Evolutionary conservation across 35 echinoderm and acorn worm genomes (phyloP), one percentile per base, ranked within the genome.

Genomic region (Amphiura filiformis): DNA sequence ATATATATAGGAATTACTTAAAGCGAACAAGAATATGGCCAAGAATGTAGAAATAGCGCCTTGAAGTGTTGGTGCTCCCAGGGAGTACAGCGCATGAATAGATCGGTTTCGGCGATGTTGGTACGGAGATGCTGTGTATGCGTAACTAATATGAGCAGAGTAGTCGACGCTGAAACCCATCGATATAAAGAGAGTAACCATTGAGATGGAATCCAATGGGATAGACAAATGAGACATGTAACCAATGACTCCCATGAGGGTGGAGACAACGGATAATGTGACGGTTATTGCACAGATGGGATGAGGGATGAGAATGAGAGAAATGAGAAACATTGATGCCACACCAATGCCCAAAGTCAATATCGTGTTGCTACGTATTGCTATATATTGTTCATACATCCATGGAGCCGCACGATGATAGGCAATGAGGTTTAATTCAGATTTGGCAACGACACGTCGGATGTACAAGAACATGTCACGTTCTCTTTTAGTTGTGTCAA

Each of bases 291-390:
- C 80, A 77, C 93, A 92, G 17, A 91, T 39, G 0, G 93, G 93
- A 65, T 95, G 61, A n/a, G 94, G 94, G 0, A 96, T 96, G 78
- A 96, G 76, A 26, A 96, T 35, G 35, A 96, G 56, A 37, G 94
- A 80, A 1, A 96, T 83, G 5, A 93, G 34, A 61, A 93, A 90
- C 91, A 96, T 96, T 20, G 84, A 77, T 0, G 61, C 87, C 39
- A 90, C 75, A 18, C 86, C 90, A 23, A 11, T 52, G 7, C 44
- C 44, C 20, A 52, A 52, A 52, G n/a, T n/a, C n/a, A n/a, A n/a
- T n/a, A n/a, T 36, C n/a, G n/a, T n/a, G n/a, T n/a, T n/a, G n/a
- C n/a, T n/a, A n/a, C n/a, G n/a, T n/a, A n/a, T n/a, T n/a, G 77
- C 77, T 3, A 79, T 28, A 79, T 31, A 79, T 33, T 79, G 77